A percentile compares a stretch with the other conserved stretches of the same genome.
These are phyloP conservation scores for Mesocricetus auratus DNA, from an alignment of 2,113 vertebrate species.

Conservation along the genomic window DNA sequence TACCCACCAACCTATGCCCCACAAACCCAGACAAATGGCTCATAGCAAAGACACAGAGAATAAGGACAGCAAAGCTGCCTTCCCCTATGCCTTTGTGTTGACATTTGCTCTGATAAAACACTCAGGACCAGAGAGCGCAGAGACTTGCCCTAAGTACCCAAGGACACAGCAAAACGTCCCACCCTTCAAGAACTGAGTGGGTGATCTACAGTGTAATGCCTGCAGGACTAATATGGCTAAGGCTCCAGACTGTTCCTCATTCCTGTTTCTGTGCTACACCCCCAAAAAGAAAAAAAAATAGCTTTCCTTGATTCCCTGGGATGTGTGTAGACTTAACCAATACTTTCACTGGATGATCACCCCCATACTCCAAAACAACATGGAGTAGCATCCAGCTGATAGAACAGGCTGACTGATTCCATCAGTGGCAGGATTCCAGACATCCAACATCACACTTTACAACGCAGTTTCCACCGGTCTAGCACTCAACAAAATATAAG, in stretches of 20 bases:
- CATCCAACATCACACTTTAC: neutral
- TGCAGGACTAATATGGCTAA: neutral
- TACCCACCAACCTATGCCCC: neutral
- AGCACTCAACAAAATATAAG: no score
- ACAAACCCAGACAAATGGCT: neutral
- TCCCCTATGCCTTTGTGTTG: neutral
- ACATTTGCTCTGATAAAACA: neutral
- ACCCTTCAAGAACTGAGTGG: neutral
- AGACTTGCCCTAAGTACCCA: neutral
- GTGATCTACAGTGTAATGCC: neutral
- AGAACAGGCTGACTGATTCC: neutral
- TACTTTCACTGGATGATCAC: fast-evolving
- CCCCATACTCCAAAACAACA: neutral
- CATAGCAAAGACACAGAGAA: neutral
- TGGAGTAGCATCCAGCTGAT: neutral
- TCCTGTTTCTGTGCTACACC: neutral
- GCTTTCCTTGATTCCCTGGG: neutral
- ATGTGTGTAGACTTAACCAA: neutral
- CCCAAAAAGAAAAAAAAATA: neutral
- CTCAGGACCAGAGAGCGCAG: neutral
- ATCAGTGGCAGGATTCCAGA: neutral
- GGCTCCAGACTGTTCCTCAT: no score
- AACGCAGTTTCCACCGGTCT: fast-evolving
- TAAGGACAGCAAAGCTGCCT: neutral
- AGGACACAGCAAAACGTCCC: neutral